Conservation (phyloP, 2,888 invertebrate genomes). For the Acleris laterana region DNA sequence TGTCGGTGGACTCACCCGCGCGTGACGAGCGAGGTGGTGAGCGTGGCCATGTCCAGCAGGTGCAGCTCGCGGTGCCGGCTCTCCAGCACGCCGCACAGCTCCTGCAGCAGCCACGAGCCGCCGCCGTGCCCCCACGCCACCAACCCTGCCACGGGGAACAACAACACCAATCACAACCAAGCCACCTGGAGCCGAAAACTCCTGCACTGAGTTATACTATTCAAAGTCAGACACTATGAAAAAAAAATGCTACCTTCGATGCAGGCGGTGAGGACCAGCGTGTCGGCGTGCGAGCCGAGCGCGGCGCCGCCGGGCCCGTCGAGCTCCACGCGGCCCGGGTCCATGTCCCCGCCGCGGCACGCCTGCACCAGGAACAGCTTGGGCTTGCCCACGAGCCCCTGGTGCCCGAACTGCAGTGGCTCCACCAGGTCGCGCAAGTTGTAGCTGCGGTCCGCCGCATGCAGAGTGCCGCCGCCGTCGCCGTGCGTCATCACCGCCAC, state of each 20-base stretch:
- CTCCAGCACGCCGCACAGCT: constrained; percentile 58
- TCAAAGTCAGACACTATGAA: too few species aligned
- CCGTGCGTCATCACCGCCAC: constrained; percentile 65
- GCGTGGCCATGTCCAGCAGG: constrained; percentile 59
- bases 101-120: constrained; percentile 69
- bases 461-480: constrained; percentile 49
- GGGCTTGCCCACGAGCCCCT: constrained; percentile 57
- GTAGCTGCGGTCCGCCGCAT: constrained; percentile 59
- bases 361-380: constrained; percentile 68
- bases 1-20: constrained; percentile 43
- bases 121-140: constrained; percentile 57
- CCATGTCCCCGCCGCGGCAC: constrained; percentile 58
- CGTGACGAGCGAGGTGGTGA: constrained; percentile 57
- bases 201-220: too few species aligned
- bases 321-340: constrained; percentile 54
- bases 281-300: constrained; percentile 61
- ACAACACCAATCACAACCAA: too few species aligned
- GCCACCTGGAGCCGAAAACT: too few species aligned
- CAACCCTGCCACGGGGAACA: constrained; percentile 51
- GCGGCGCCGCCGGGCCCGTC: constrained; percentile 48
- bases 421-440: constrained; percentile 50
- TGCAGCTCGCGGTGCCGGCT: constrained; percentile 51
- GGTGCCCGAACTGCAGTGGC: constrained; percentile 51
- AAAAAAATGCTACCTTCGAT: constrained; percentile 57
- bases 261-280: constrained; percentile 59